These are phyloP conservation scores for Abrostola triplasia DNA, from an alignment of 2,888 invertebrate genomes.

Conservation along the genomic window DNA sequence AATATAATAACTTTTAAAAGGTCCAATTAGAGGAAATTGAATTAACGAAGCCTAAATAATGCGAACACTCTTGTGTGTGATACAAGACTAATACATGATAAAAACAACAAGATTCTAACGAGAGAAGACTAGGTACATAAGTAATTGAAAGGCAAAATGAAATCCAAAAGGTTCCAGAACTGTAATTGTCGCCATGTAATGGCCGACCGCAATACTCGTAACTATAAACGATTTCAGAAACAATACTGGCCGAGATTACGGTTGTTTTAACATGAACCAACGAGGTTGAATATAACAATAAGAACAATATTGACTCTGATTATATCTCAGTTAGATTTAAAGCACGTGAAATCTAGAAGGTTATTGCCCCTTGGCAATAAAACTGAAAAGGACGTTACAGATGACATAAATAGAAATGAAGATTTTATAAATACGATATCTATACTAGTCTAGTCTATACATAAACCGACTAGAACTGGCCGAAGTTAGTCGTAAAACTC, in stretches of 20 bases:
- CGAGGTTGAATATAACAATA: conserved; percentile 14
- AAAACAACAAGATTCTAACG: conserved; percentile 10
- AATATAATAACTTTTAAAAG: conserved; percentile 14
- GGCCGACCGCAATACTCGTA: conserved; percentile 35
- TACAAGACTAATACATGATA: neutral
- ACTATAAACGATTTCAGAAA: conserved; percentile 35
- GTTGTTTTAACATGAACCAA: conserved; percentile 23
- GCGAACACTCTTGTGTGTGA: neutral
- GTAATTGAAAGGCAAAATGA: conserved; percentile 32
- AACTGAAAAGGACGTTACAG: conserved; percentile 13
- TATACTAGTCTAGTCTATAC: conserved; percentile 6
- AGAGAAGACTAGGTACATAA: conserved; percentile 11
- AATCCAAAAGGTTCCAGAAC: conserved; percentile 38
- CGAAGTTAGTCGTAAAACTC: conserved; percentile 48
- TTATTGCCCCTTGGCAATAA: conserved; percentile 27
- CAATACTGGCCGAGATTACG: conserved; percentile 37
- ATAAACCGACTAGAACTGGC: conserved; percentile 20
- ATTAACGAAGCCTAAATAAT: conserved; percentile 10
- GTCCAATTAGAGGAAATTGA: conserved; percentile 15
- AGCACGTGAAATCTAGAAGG: conserved; percentile 28
- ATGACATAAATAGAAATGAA: conserved; percentile 15
- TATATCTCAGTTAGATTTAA: conserved; percentile 28
- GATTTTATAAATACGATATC: conserved; percentile 22
- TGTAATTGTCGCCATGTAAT: conserved; percentile 44
- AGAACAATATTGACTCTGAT: conserved; percentile 21